phyloP scores from a whole-genome alignment of 2,113 vertebrate species.

The Lathamus discolor region DNA sequence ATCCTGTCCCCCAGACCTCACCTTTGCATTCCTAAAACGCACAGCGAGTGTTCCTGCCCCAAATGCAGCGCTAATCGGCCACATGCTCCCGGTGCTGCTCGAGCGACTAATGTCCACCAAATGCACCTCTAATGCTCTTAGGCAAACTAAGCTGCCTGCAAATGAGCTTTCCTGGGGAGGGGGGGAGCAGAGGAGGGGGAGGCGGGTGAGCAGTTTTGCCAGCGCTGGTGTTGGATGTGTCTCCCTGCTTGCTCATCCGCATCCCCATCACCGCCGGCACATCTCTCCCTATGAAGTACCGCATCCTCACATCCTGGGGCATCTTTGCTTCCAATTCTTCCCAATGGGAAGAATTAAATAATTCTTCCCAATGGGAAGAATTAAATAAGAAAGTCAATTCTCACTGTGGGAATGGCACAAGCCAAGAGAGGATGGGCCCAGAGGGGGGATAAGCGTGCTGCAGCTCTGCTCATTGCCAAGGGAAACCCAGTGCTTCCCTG shows the following conservation, averaged over 20 bases:
- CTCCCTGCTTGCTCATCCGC: neutral
- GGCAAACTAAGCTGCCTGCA: neutral
- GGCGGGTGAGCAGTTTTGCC: neutral
- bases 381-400: neutral
- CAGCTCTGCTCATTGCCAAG: rapidly evolving
- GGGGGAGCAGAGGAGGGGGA: neutral
- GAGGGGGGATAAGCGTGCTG: neutral
- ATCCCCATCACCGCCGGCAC: rapidly evolving
- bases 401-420: neutral
- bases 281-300: rapidly evolving
- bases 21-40: neutral
- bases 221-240: neutral
- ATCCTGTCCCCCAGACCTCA: neutral
- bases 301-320: rapidly evolving
- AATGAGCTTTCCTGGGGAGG: constrained; percentile 34
- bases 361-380: neutral
- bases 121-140: constrained; percentile 66
- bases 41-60: neutral
- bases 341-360: neutral
- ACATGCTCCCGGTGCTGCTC: neutral
- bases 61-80: neutral
- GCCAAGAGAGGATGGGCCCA: neutral
- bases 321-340: neutral
- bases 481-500: rapidly evolving
- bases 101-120: constrained; percentile 16